Base-by-base conservation (phyloP, 2,113 vertebrate species). In the Triplophysa siluroides region DNA sequence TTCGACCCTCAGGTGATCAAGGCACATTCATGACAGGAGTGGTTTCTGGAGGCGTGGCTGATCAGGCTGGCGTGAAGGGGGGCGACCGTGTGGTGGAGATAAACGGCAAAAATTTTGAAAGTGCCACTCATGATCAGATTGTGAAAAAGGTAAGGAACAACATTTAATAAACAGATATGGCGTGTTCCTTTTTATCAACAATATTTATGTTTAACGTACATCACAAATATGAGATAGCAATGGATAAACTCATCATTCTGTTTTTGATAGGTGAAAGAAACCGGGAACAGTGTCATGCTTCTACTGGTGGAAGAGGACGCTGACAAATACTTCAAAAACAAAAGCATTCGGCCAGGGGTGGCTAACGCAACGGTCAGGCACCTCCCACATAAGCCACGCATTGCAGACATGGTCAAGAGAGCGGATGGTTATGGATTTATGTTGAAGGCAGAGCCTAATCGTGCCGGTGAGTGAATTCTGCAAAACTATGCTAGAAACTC, bases 51-150 rank as follows among this genome's bases (percentile, higher is more conserved):
- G 86, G 94, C 1, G 89, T 91, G 83, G 97, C 96, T 43, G 89
- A 92, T 87, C 94, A 85, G 69, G 96, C 96, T 2, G 97, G 97
- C 2, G 92, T 96, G 78, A 90, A 90, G 79, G 23, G 47, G 16
- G 90, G 93, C 0, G 97, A 99, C 81, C 94, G 90, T 8, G 41
- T 99, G 66, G 83, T 99, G 66, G 96, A 98, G 89, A 80, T 99
- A 79, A 98, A 99, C 0, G 95, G 96, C 10, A 91, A 95, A 84
- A 95, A 93, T 0, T 83, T 97, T 1, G 96, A 97, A 83, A 82
- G 83, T 0, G 64, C 76, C 85, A 93, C 89, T 6, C 96, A 98
- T 0, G 91, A 96, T 1, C 83, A 95, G 62, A 92, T 91, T 38
- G 94, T 97, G 77, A 87, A 92, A 45, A 96, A 93, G 90, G 95